Conservation (phyloP, 1,140 invertebrate species). For the Cydia pomonella region DNA sequence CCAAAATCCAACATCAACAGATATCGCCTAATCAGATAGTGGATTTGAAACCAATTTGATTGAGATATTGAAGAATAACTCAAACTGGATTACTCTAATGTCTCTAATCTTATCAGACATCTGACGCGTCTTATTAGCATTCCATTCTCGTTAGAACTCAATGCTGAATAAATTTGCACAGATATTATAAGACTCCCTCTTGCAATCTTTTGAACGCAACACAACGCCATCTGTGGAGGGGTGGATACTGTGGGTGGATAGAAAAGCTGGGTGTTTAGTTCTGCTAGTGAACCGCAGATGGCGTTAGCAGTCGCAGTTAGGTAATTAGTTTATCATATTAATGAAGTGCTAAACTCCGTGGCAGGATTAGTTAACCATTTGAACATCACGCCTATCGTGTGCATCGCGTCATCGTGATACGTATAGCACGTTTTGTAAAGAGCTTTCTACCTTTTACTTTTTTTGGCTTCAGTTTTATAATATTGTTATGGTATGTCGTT, state of each 20-base stretch:
- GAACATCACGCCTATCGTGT: too few relatives aligned
- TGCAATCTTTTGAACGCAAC: not conserved
- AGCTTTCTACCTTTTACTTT: too few relatives aligned
- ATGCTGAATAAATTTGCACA: constrained; percentile 15
- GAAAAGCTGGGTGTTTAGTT: not conserved
- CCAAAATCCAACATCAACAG: too few relatives aligned
- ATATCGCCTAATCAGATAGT: too few relatives aligned
- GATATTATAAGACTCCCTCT: not conserved
- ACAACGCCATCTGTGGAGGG: constrained; percentile 2
- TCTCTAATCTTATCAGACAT: not conserved
- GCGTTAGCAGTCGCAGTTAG: not conserved
- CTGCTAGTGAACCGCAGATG: not conserved
- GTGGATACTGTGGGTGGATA: too few relatives aligned
- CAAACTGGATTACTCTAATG: not conserved
- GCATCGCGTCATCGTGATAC: too few relatives aligned
- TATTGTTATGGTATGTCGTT: too few relatives aligned
- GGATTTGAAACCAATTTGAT: too few relatives aligned
- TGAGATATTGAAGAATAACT: too few relatives aligned
- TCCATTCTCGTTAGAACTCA: not conserved
- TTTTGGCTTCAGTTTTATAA: too few relatives aligned
- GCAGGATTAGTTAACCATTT: too few relatives aligned
- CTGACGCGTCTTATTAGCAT: constrained; percentile 18
- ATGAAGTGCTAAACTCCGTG: not conserved
- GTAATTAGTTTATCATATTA: not conserved
- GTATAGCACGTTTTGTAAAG: too few relatives aligned